A percentile compares a stretch with the other conserved stretches of the same genome.
Conservation (phyloP, 2,113 vertebrate species). For the Brachyistius frenatus region DNA sequence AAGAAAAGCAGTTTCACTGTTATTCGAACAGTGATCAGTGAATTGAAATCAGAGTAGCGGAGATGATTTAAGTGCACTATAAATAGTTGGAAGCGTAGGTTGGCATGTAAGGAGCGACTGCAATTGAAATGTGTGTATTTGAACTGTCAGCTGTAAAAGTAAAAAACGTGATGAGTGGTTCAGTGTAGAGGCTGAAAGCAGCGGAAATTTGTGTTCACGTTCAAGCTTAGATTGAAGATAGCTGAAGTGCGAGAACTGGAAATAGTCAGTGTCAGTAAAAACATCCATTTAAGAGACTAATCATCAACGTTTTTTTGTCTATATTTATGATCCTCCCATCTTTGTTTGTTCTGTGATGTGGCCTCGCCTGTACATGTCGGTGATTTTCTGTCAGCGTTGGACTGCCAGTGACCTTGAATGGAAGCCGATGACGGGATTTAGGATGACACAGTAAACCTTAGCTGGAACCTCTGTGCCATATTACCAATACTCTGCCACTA, state of each 20-base stretch:
- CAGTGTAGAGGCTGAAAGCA: too few species aligned
- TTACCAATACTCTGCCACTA: slow-evolving; percentile 59
- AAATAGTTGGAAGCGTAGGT: neutral
- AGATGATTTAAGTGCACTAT: neutral
- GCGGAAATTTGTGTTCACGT: too few species aligned
- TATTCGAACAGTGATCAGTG: too few species aligned
- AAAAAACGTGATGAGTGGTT: too few species aligned
- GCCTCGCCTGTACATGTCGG: neutral
- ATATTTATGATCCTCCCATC: too few species aligned
- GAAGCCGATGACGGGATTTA: slow-evolving; percentile 23
- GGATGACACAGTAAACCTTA: slow-evolving; percentile 37
- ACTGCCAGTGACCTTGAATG: slow-evolving; percentile 31
- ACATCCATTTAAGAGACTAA: neutral
- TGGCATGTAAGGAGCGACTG: neutral
- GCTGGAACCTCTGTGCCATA: slow-evolving; percentile 45
- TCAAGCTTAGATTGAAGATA: neutral
- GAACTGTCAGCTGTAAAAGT: neutral
- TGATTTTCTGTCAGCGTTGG: neutral
- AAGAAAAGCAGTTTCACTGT: too few species aligned
- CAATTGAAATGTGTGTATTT: neutral
- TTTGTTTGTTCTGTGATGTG: too few species aligned
- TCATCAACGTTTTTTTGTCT: too few species aligned
- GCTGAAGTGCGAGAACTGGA: neutral
- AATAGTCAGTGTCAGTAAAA: neutral
- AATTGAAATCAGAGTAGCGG: too few species aligned